Evolutionary conservation across 2,888 invertebrate species (phyloP).

Genomic region (Trachelus tabidus): DNA sequence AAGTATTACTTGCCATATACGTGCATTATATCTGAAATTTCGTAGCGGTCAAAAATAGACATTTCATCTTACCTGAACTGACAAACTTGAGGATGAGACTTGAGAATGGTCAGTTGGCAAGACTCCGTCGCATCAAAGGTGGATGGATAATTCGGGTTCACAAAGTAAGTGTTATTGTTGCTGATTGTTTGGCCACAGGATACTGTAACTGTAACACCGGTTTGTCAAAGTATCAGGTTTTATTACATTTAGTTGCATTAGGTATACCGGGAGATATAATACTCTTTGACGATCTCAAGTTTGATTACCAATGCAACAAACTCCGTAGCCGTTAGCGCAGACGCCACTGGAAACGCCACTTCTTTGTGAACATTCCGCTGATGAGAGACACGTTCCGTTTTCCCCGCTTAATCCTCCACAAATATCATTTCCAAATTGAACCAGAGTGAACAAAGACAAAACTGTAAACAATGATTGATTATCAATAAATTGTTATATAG

Average conservation of each 20-base stretch:
- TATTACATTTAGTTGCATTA: not conserved
- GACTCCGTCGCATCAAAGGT: constrained; percentile 82
- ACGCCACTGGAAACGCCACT: constrained; percentile 82
- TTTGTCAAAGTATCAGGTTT: too few relatives aligned
- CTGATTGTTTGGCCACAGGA: constrained; percentile 82
- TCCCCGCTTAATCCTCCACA: constrained; percentile 83
- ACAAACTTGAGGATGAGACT: constrained; percentile 82
- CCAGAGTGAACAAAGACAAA: constrained; percentile 82
- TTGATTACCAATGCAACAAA: constrained; percentile 80
- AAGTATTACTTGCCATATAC: too few relatives aligned
- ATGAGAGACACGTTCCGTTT: constrained; percentile 83
- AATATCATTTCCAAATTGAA: constrained; percentile 81
- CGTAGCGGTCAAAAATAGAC: too few relatives aligned
- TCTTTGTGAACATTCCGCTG: constrained; percentile 76
- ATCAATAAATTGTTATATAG: not conserved
- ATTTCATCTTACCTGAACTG: constrained; percentile 76
- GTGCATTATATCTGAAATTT: too few relatives aligned
- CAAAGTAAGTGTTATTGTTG: constrained; percentile 89
- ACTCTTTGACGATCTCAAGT: constrained; percentile 11
- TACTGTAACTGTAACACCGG: constrained; percentile 73
- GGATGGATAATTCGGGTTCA: constrained; percentile 84
- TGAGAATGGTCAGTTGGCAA: constrained; percentile 85
- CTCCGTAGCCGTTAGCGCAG: constrained; percentile 83
- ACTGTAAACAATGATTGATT: constrained; percentile 68
- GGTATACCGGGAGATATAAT: not conserved